These are phyloP conservation scores for Actias luna DNA, from an alignment of 2,888 invertebrate genomes.

Conservation along the genomic window DNA sequence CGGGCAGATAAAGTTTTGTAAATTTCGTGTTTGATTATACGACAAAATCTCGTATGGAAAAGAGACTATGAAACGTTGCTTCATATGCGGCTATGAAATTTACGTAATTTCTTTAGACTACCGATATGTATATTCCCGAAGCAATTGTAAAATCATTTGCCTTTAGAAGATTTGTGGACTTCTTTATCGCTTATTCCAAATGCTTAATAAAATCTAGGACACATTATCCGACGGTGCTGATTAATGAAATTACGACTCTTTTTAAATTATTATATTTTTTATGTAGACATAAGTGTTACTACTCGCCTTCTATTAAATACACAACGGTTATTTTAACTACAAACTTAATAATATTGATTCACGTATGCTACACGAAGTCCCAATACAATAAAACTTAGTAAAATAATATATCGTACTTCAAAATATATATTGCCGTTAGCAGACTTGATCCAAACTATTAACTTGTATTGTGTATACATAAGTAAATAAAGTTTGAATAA, in stretches of 20 bases:
- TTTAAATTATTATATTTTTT: neutral
- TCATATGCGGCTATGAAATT: neutral
- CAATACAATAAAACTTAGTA: neutral
- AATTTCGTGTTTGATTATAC: neutral
- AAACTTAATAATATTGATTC: neutral
- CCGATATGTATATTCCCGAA: neutral
- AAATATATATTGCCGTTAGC: neutral
- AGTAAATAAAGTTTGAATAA: neutral
- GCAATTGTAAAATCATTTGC: neutral
- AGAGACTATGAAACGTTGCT: too few relatives aligned
- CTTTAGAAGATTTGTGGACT: neutral
- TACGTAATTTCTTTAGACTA: neutral
- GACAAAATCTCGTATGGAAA: neutral
- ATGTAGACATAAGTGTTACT: neutral
- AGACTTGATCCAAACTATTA: neutral
- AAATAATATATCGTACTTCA: neutral
- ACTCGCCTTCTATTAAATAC: neutral
- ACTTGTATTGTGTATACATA: neutral
- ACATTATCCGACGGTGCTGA: neutral
- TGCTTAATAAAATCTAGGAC: neutral
- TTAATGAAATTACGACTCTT: neutral
- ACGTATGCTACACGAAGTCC: neutral
- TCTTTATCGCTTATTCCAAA: neutral
- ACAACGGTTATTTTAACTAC: neutral
- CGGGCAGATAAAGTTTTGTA: neutral